phyloP scores from a whole-genome alignment of 2,797 vertebrate species.

The Potorous gilbertii region DNA sequence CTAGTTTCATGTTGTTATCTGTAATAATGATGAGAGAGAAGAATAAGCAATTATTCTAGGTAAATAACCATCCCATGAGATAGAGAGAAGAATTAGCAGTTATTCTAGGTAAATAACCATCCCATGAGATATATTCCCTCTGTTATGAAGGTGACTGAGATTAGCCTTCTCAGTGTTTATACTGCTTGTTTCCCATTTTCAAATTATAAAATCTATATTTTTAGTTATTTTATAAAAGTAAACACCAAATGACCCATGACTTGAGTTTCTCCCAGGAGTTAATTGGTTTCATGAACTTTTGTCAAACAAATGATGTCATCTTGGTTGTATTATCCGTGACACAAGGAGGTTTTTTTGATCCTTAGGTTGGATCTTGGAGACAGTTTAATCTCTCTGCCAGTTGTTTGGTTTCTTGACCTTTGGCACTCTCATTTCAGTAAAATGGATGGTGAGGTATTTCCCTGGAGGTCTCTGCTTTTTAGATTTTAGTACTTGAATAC shows the following conservation, averaged over 20 bases:
- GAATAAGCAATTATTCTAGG: not conserved
- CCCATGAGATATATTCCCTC: not conserved
- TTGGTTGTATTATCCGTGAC: not conserved
- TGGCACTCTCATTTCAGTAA: not conserved
- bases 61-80: not conserved
- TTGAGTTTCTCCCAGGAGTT: not conserved
- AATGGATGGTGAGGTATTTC: not conserved
- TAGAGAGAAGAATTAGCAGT: not conserved
- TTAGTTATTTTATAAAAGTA: constrained; percentile 12
- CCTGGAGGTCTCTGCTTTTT: not conserved
- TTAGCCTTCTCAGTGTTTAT: not conserved
- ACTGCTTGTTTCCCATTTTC: not conserved
- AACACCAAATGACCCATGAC: not conserved
- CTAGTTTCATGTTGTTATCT: not conserved
- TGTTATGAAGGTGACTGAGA: not conserved
- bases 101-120: not conserved
- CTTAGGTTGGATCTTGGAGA: constrained; percentile 22
- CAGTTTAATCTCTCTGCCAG: constrained; percentile 17
- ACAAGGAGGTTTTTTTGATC: constrained; percentile 6
- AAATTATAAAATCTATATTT: not conserved
- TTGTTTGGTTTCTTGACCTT: not conserved
- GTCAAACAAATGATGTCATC: not conserved
- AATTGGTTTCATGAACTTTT: not conserved
- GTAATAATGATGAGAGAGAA: not conserved
- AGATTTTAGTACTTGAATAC: constrained; percentile 1